These are phyloP conservation scores for Merluccius polli DNA, from an alignment of 2,797 vertebrate species.

Conservation along the genomic window DNA sequence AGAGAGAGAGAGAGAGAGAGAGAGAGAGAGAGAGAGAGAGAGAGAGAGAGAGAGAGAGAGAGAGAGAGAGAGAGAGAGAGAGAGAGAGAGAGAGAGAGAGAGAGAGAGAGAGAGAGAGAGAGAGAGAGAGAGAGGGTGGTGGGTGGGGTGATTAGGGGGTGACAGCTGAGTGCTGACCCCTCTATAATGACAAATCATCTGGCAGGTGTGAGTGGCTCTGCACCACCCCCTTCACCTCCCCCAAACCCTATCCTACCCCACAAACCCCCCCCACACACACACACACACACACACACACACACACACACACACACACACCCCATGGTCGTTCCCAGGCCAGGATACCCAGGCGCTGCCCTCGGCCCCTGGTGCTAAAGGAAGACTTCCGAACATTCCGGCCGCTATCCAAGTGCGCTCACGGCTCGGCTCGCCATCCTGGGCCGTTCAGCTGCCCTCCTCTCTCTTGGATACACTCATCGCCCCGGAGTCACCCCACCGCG, in stretches of 20 bases:
- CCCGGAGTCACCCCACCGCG: not conserved
- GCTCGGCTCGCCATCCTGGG: constrained; percentile 28
- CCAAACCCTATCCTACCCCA: constrained; percentile 1
- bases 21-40: constrained; percentile 52
- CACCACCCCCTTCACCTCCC: constrained; percentile 19
- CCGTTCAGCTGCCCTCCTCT: constrained; percentile 28
- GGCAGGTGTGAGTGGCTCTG: constrained; percentile 76
- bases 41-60: constrained; percentile 39
- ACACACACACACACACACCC: not conserved
- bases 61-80: no score
- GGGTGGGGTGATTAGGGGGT: constrained; percentile 80
- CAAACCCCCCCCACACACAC: not conserved
- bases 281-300: not conserved
- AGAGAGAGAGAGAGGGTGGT: constrained; percentile 53
- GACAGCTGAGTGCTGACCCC: constrained; percentile 82
- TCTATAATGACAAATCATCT: constrained; percentile 83
- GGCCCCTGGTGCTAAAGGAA: constrained; percentile 62
- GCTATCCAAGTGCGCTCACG: constrained; percentile 39
- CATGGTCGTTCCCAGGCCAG: constrained; percentile 54
- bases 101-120: constrained; percentile 63
- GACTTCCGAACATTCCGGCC: constrained; percentile 69
- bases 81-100: constrained; percentile 58
- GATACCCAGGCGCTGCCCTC: constrained; percentile 60
- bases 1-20: constrained; percentile 22
- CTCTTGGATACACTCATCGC: constrained; percentile 23